Conservation (phyloP, 2,113 vertebrate genomes). For the Cinclus mexicanus region DNA sequence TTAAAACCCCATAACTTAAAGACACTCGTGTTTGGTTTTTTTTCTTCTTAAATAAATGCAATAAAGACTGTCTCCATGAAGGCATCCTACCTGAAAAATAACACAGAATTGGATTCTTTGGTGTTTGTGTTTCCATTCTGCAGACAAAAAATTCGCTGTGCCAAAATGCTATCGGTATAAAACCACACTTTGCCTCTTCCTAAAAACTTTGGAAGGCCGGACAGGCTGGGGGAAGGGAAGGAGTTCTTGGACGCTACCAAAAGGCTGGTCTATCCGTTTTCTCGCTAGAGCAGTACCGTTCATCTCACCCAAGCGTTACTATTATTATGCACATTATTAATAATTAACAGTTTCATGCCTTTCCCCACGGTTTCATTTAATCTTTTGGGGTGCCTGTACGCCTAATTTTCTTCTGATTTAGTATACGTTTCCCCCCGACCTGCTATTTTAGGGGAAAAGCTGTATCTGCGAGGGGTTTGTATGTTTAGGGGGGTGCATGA, state of each 20-base stretch:
- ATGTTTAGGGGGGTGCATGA: neutral
- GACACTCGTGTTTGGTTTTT: neutral
- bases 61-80: neutral
- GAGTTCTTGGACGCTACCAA: constrained; percentile 59
- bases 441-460: constrained; percentile 14
- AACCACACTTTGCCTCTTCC: constrained; percentile 32
- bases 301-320: constrained; percentile 18
- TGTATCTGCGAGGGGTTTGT: neutral
- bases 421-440: neutral
- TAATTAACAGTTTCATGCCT: constrained; percentile 59
- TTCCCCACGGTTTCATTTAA: constrained; percentile 20
- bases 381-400: neutral
- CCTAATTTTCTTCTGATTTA: neutral
- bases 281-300: neutral
- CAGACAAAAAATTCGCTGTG: neutral
- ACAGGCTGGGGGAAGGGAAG: constrained; percentile 60
- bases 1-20: neutral
- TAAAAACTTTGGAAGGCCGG: constrained; percentile 59
- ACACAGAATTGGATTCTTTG: neutral
- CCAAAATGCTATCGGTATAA: neutral
- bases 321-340: constrained; percentile 53
- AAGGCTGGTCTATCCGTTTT: constrained; percentile 43
- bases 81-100: constrained; percentile 41
- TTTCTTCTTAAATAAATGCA: neutral
- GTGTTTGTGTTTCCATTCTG: constrained; percentile 10